phyloP scores from a whole-genome alignment of 1,140 invertebrate genomes.

The Teleogryllus occipitalis region DNA sequence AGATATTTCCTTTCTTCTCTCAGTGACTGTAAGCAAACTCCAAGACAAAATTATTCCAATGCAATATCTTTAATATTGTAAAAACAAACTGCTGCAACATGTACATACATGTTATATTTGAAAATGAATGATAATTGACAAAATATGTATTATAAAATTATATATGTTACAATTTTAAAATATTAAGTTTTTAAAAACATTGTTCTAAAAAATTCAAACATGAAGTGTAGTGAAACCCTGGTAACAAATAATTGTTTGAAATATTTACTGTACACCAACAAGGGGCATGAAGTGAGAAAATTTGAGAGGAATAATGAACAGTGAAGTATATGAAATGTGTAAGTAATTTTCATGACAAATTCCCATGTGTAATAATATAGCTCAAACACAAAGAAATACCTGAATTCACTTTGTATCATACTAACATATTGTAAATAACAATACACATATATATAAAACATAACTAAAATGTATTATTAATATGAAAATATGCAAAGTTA shows the following conservation, averaged over 20 bases:
- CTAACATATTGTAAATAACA: background rate
- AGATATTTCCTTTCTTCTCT: background rate
- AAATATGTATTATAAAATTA: background rate
- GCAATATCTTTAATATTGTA: slow-evolving; percentile 6
- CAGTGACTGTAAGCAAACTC: background rate
- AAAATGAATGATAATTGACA: background rate
- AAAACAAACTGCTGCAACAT: background rate
- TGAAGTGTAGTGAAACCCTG: too few species aligned
- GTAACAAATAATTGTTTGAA: too few species aligned
- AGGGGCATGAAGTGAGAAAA: too few species aligned
- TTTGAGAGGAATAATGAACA: too few species aligned
- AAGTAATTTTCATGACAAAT: background rate
- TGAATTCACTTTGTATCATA: background rate
- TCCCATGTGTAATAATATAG: background rate
- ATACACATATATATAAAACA: background rate
- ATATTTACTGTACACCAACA: too few species aligned
- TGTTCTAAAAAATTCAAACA: too few species aligned
- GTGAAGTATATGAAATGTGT: too few species aligned
- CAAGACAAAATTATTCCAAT: background rate
- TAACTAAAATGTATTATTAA: background rate
- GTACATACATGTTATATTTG: background rate
- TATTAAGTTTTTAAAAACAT: too few species aligned
- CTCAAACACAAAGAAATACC: background rate
- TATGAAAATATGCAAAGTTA: background rate
- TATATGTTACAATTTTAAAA: background rate